A percentile compares a stretch with the other conserved stretches of the same genome.
These are phyloP conservation scores for Pogonognathellus flavescens DNA, from an alignment of 1,140 invertebrate genomes.

Conservation along the genomic window DNA sequence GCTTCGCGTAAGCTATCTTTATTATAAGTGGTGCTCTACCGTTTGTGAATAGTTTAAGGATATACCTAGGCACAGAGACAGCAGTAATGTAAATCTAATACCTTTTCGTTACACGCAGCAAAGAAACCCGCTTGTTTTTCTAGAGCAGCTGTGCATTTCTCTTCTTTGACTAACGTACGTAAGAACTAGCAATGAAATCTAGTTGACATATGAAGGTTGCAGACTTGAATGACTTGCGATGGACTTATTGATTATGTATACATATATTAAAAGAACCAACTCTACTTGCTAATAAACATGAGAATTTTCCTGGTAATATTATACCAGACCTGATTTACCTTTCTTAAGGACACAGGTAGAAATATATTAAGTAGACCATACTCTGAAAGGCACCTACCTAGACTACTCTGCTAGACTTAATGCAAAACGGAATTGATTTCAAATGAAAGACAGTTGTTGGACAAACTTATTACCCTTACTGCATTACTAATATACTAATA, in stretches of 20 bases:
- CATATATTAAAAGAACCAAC: neutral
- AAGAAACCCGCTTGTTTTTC: conserved; percentile 16
- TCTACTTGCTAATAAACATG: too few species aligned
- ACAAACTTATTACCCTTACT: too few species aligned
- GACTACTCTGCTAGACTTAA: too few species aligned
- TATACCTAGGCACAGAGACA: neutral
- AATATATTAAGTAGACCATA: too few species aligned
- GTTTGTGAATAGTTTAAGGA: neutral
- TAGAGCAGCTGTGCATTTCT: conserved; percentile 22
- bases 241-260: conserved; percentile 33
- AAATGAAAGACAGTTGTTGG: neutral
- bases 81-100: neutral
- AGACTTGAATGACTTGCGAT: conserved; percentile 41
- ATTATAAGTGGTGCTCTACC: too few species aligned
- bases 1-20: too few species aligned
- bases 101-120: neutral
- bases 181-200: conserved; percentile 12
- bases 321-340: too few species aligned
- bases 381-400: too few species aligned
- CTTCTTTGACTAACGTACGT: neutral
- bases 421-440: too few species aligned
- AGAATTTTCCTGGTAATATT: too few species aligned
- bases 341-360: too few species aligned
- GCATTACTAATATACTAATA: too few species aligned
- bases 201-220: conserved; percentile 18